Base-by-base conservation (phyloP, 92 coral and sea anemone species). In the Zoanthus gigantus region DNA sequence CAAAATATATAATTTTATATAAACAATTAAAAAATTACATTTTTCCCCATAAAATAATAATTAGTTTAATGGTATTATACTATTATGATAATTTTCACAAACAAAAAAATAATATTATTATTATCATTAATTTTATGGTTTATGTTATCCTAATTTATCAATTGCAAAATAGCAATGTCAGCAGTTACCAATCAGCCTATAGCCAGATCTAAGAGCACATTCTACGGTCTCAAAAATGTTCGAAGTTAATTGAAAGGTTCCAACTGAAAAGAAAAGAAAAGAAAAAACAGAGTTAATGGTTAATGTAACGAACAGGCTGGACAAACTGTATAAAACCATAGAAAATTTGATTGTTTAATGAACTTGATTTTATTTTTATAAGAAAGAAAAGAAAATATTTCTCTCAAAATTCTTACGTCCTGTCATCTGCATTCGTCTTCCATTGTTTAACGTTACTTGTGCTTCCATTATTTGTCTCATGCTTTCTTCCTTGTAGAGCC, bases 201-300 rank as follows among this genome's bases (percentile, higher is more conserved):
- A 96, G 18, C 98, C 98, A 87, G 89, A 86, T 14, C 84, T 84
- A 10, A 96, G 66, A 32, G 98, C 98, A 56, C 71, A 67, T 44
- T 94, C 94, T 66, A 96, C 50, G 52, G 96, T 85, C 74, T 88
- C 74, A 83, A 83, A 79, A 54, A 96, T 89, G 18, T 76, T 61
- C 58, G 94, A 92, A 8, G 88, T 87, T 73, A 90, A 69, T 52
- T 93, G 96, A 88, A 87, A 96, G 47, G 98, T 96, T 74, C 98
- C 98, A 73, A 96, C 98, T 96, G 85, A 28, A 67, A 31, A 69
- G 0, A 34, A 11, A 69, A 69, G 0, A 16, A 17, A 61, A 58
- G 17, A 4, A 60, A 17, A 60, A 11, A 63, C 6, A 63, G 5
- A 7, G 23, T 63, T 63, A 7, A 17, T 63, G 9, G 10, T n/a